Percentiles rank a stretch among this genome's conserved stretches.
These are phyloP conservation scores for Thalassoma bifasciatum DNA, from an alignment of 2,113 vertebrate genomes.

Conservation along the genomic window DNA sequence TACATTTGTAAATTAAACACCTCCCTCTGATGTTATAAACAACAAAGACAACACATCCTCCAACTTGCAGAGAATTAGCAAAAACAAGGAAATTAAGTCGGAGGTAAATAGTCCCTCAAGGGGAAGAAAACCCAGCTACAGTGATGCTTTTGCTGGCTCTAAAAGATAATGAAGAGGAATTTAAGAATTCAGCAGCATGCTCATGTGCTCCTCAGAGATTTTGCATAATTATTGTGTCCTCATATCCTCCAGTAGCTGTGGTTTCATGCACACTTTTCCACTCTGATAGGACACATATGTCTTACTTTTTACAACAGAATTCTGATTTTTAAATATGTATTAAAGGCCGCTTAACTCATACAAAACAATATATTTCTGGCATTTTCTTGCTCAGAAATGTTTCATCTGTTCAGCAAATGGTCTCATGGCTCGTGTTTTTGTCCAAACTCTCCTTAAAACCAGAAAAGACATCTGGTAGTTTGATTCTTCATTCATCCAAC, in stretches of 20 bases:
- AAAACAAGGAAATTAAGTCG: slow-evolving; percentile 15
- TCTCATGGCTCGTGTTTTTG: too few relatives aligned
- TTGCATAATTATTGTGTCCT: slow-evolving; percentile 3
- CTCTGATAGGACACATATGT: background rate
- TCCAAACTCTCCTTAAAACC: too few relatives aligned
- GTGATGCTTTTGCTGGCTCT: slow-evolving; percentile 25
- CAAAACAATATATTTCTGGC: background rate
- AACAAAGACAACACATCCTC: slow-evolving; percentile 27
- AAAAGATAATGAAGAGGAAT: slow-evolving; percentile 39
- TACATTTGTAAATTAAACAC: slow-evolving; percentile 15
- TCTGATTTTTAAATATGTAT: background rate
- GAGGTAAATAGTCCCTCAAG: slow-evolving; percentile 39
- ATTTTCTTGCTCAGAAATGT: background rate
- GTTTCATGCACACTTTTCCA: background rate
- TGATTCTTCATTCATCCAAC: background rate
- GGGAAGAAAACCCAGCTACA: slow-evolving; percentile 25
- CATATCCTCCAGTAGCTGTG: background rate
- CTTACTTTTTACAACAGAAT: background rate
- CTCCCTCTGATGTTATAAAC: slow-evolving; percentile 2
- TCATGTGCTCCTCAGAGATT: slow-evolving; percentile 12
- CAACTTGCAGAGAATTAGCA: slow-evolving; percentile 22
- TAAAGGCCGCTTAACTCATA: background rate
- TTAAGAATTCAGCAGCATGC: slow-evolving; percentile 13
- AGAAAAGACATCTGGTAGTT: too few relatives aligned
- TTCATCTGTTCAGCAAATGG: too few relatives aligned